A percentile compares a stretch with the other conserved stretches of the same genome.
Evolutionary conservation across 2,113 vertebrate species (phyloP).

Genomic region (Callocephalon fimbriatum): DNA sequence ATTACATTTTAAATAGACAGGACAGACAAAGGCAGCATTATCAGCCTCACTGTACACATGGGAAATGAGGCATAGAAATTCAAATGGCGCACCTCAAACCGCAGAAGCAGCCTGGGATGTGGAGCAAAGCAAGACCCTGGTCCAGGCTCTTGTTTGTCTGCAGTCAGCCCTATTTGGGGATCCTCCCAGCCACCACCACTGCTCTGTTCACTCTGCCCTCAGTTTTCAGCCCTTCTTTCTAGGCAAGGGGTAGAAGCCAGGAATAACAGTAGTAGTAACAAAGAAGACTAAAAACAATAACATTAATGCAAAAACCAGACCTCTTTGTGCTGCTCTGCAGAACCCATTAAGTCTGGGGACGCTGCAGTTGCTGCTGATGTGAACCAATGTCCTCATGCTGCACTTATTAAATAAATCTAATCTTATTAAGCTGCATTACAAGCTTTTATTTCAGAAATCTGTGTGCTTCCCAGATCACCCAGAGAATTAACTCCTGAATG

Average conservation of each 20-base stretch:
- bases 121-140: not conserved
- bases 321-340: not conserved
- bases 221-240: not conserved
- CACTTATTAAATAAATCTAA: slow-evolving; percentile 61
- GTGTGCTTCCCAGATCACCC: not conserved
- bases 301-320: not conserved
- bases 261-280: not conserved
- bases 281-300: accelerated
- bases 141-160: not conserved
- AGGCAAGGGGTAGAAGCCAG: not conserved
- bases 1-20: slow-evolving; percentile 18
- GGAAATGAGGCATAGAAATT: slow-evolving; percentile 50
- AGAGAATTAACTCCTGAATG: slow-evolving; percentile 37
- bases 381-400: not conserved
- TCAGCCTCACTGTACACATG: slow-evolving; percentile 5
- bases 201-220: not conserved
- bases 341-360: not conserved
- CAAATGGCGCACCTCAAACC: not conserved
- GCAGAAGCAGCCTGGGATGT: not conserved
- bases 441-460: slow-evolving; percentile 47
- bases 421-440: slow-evolving; percentile 55
- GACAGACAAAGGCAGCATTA: slow-evolving; percentile 50
- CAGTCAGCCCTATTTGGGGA: not conserved
- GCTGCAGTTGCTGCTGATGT: not conserved
- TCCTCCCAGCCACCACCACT: not conserved